Conservation (phyloP, 2,113 vertebrate species). For the Lepisosteus oculatus region DNA sequence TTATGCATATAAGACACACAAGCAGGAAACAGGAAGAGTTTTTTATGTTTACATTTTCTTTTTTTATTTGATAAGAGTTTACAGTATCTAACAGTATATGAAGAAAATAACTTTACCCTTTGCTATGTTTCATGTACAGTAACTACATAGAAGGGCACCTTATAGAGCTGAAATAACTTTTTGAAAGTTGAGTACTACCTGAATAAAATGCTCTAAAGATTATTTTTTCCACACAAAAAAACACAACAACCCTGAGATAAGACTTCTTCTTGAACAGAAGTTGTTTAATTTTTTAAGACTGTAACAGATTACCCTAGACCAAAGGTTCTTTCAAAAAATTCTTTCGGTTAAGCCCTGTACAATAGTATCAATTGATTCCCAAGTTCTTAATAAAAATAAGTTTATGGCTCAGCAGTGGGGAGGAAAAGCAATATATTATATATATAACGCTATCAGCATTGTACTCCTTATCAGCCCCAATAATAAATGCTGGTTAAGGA, state of each 20-base stretch:
- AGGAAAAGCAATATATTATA: conserved; percentile 3
- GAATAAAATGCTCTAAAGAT: neutral
- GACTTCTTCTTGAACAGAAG: neutral
- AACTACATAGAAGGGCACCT: too few relatives aligned
- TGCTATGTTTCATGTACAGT: too few relatives aligned
- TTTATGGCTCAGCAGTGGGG: neutral
- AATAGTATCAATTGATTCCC: neutral
- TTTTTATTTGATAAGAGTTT: too few relatives aligned
- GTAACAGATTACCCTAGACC: neutral
- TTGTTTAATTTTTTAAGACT: neutral
- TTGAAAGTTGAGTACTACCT: too few relatives aligned
- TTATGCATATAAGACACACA: too few relatives aligned
- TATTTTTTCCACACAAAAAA: neutral
- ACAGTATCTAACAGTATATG: too few relatives aligned
- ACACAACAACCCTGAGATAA: neutral
- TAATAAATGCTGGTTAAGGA: neutral
- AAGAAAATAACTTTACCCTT: too few relatives aligned
- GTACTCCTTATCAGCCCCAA: neutral
- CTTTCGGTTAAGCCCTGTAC: neutral
- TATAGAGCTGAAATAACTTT: too few relatives aligned
- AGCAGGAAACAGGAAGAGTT: too few relatives aligned
- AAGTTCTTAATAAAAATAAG: neutral
- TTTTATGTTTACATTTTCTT: too few relatives aligned
- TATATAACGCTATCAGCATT: conserved; percentile 2
- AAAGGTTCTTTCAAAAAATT: neutral